Percentiles rank a stretch among this genome's conserved stretches.
These are phyloP conservation scores for Heliornis fulica DNA, from an alignment of 2,113 vertebrate species.

Conservation along the genomic window DNA sequence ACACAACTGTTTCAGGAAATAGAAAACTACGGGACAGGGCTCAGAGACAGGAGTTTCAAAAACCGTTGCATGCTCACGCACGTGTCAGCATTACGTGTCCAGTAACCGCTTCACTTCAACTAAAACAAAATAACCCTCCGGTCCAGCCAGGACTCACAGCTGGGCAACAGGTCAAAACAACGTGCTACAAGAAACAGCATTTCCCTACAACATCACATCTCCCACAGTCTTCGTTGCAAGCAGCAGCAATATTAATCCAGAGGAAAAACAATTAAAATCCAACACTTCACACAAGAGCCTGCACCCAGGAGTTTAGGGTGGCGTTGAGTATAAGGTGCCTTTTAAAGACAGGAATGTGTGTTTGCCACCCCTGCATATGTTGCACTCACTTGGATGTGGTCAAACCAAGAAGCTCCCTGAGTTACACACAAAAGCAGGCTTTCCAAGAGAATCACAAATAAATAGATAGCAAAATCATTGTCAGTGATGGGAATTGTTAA, in stretches of 20 bases:
- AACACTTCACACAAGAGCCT: background rate
- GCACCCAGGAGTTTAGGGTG: constrained; percentile 27
- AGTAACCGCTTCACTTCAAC: background rate
- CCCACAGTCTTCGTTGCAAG: background rate
- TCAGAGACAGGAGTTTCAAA: background rate
- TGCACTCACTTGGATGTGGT: background rate
- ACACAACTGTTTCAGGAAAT: background rate
- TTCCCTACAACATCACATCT: background rate
- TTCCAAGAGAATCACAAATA: constrained; percentile 27
- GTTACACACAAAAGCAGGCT: constrained; percentile 41
- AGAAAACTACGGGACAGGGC: background rate
- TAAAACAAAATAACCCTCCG: background rate
- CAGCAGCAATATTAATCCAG: constrained; percentile 13
- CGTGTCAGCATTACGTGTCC: background rate
- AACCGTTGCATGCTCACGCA: background rate
- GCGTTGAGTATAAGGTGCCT: background rate
- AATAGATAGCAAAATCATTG: constrained; percentile 35
- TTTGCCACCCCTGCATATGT: background rate
- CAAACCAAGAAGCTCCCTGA: constrained; percentile 36
- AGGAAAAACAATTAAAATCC: background rate
- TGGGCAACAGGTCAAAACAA: background rate
- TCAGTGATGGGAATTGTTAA: constrained; percentile 14
- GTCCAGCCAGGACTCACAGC: background rate
- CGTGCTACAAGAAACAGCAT: background rate
- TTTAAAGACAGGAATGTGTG: background rate